Percentiles rank a stretch among this genome's conserved stretches.
phyloP scores from a whole-genome alignment of 35 echinoderm and acorn worm genomes.

The Apostichopus parvimensis region DNA sequence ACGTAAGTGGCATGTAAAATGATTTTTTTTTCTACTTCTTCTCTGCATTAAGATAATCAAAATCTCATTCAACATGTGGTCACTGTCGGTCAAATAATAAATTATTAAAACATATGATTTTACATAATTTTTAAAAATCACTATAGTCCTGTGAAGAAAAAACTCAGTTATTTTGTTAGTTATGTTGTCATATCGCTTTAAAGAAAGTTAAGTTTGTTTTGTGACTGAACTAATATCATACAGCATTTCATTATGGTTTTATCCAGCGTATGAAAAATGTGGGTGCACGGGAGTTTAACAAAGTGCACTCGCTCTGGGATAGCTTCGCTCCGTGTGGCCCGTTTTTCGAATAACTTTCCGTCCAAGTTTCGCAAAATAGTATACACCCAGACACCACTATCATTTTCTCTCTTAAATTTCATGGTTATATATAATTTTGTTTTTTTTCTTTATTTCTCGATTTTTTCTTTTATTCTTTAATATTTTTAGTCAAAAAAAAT shows the following conservation, averaged over 20 bases:
- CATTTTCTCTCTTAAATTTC: constrained; percentile 4
- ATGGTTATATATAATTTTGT: neutral
- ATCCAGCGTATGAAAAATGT: neutral
- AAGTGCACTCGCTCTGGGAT: constrained; percentile 45
- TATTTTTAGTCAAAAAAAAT: neutral
- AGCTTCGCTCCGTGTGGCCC: constrained; percentile 28
- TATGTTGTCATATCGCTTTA: neutral
- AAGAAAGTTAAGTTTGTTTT: constrained; percentile 19
- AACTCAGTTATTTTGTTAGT: too few species aligned
- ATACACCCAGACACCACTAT: neutral
- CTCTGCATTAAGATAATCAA: too few species aligned
- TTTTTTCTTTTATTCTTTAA: neutral
- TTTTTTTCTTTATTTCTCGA: neutral
- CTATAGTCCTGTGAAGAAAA: too few species aligned
- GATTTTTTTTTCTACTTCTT: too few species aligned
- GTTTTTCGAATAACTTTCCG: neutral
- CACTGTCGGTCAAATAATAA: too few species aligned
- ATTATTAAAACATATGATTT: too few species aligned
- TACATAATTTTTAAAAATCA: too few species aligned
- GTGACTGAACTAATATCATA: too few species aligned
- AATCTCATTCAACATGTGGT: too few species aligned
- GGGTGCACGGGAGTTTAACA: constrained; percentile 41
- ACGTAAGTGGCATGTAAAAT: too few species aligned
- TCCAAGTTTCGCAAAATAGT: neutral
- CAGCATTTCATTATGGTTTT: constrained; percentile 12